Evolutionary conservation across 2,797 vertebrate genomes (phyloP), one percentile per base, ranked within the genome.

Genomic region (Benthosema pterotum): DNA sequence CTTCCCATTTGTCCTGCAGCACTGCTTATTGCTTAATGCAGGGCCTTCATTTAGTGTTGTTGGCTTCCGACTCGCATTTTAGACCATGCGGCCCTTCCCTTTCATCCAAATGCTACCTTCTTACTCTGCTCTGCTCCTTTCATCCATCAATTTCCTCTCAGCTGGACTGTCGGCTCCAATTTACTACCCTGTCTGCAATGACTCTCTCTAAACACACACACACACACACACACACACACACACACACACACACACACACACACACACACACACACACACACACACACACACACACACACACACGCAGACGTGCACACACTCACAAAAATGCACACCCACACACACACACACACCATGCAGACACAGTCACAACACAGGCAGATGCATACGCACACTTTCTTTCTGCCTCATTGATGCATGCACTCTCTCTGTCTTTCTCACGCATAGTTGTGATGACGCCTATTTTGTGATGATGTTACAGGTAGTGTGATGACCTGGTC

Each of bases 161-260:
- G 65, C 28, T 48, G 16, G 63, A 71, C 63, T 51, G 65, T 61
- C 73, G 67, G 68, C 60, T 62, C 69, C 46, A 63, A 54, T 70
- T 62, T 61, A 60, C 60, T 43, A 49, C 55, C 14, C 46, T 48
- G 63, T 72, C 62, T 47, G 67, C 64, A 7, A 54, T 60, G 65
- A 51, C 54, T 59, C 48, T 28, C 50, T 49, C 63, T 72, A 67
- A 79, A 77, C 72, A 61, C 53, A 65, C 22, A 7, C 25, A 3
- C 5, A 53, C 52, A 32, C 17, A 53, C 52, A 32, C 22, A 4
- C 52, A 7, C 52, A 5, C 52, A 11, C 25, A 9, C 18, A 11
- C 49, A 19, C 18, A 22, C 18, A 52, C 50, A 52, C 18, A 52
- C 50, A 9, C 16, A 12, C 11, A 25, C 51, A n/a, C 11, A 13